These are phyloP conservation scores for Sebastes trivittatus DNA, from an alignment of 2,797 vertebrate genomes.

Conservation along the genomic window DNA sequence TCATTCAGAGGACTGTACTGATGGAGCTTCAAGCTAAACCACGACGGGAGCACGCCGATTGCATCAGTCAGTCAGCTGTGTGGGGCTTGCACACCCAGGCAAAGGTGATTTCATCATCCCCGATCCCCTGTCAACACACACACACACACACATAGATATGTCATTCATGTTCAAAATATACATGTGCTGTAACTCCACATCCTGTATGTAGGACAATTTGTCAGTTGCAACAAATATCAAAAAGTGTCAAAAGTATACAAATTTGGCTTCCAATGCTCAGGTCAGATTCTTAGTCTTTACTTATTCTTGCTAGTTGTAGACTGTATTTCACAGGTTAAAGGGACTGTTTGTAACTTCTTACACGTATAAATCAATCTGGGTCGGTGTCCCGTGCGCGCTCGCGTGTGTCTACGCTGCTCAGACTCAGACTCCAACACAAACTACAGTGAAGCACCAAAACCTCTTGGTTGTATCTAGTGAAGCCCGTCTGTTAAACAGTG, in stretches of 20 bases:
- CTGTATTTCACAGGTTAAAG: neutral
- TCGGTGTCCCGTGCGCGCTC: too few relatives aligned
- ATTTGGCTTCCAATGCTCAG: neutral
- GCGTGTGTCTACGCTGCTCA: too few relatives aligned
- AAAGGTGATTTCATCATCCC: slow-evolving; percentile 60
- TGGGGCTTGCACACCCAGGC: slow-evolving; percentile 36
- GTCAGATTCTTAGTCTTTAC: neutral
- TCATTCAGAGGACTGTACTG: slow-evolving; percentile 41
- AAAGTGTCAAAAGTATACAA: neutral
- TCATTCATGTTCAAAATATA: neutral
- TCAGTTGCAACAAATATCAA: neutral
- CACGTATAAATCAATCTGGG: too few relatives aligned
- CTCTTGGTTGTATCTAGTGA: too few relatives aligned
- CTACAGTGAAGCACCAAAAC: too few relatives aligned
- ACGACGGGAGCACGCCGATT: slow-evolving; percentile 23
- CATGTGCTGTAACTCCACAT: neutral
- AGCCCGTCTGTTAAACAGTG: too few relatives aligned
- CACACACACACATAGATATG: neutral
- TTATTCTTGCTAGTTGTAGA: neutral
- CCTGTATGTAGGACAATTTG: neutral
- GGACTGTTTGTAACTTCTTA: too few relatives aligned
- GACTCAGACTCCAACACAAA: too few relatives aligned
- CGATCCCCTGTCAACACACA: slow-evolving; percentile 3
- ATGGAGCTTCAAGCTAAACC: slow-evolving; percentile 24
- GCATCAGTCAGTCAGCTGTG: slow-evolving; percentile 52